These are phyloP conservation scores for Cheilosia vernalis DNA, from an alignment of 2,888 invertebrate species.

Conservation along the genomic window DNA sequence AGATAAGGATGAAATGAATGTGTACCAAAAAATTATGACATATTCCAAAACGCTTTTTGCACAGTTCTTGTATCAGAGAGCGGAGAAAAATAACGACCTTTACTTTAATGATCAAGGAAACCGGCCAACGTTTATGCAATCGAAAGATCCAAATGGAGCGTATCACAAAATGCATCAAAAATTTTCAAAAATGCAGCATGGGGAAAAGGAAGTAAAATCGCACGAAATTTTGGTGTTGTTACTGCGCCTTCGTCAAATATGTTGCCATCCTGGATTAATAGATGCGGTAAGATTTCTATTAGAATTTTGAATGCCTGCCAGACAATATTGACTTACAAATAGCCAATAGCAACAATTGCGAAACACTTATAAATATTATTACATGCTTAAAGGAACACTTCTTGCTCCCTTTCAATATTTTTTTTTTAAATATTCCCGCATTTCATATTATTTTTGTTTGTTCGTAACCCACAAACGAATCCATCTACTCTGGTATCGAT, in stretches of 20 bases:
- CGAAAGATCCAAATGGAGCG: slow-evolving; percentile 83
- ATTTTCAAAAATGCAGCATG: slow-evolving; percentile 86
- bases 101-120: slow-evolving; percentile 75
- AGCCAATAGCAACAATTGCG: no score
- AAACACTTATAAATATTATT: no score
- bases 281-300: slow-evolving; percentile 85
- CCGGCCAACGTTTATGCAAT: slow-evolving; percentile 80
- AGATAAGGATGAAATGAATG: slow-evolving; percentile 88
- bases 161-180: slow-evolving; percentile 87
- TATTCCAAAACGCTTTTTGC: slow-evolving; percentile 90
- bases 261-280: slow-evolving; percentile 94
- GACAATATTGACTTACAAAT: no score
- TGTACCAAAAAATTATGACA: slow-evolving; percentile 90
- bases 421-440: no score
- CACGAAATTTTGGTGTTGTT: slow-evolving; percentile 92
- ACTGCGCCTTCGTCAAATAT: slow-evolving; percentile 93
- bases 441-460: no score
- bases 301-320: no score
- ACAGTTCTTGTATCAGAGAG: slow-evolving; percentile 90
- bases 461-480: no score
- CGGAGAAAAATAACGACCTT: slow-evolving; percentile 86
- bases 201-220: slow-evolving; percentile 85
- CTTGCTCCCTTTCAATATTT: no score
- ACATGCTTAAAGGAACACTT: no score
- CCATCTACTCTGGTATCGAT: no score